Evolutionary conservation across 2,113 vertebrate genomes (phyloP).

Genomic region (Pseudorasbora parva): DNA sequence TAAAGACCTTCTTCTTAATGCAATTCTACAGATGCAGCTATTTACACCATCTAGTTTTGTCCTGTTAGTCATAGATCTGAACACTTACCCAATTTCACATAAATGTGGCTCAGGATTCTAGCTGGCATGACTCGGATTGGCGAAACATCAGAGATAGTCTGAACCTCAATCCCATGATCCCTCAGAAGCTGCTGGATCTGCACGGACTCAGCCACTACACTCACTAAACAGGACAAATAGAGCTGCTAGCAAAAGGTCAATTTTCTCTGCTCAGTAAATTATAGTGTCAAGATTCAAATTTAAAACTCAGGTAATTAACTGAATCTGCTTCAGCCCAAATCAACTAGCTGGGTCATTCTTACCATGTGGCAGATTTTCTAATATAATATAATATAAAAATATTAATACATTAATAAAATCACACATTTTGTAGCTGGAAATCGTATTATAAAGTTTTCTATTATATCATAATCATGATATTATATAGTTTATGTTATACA

Average conservation of each 20-base stretch:
- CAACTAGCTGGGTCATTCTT: not conserved
- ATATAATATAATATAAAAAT: constrained; percentile 8
- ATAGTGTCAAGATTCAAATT: not conserved
- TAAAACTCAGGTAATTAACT: not conserved
- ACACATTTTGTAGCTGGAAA: not conserved
- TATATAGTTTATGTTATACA: not conserved
- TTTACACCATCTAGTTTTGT: not conserved
- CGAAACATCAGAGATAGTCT: constrained; percentile 85
- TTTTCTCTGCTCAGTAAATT: not conserved
- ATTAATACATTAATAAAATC: not conserved
- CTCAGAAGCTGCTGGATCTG: constrained; percentile 85
- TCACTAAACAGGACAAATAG: constrained; percentile 76
- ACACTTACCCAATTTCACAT: constrained; percentile 89
- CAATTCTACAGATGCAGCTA: not conserved
- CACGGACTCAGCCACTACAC: constrained; percentile 88
- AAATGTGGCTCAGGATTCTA: constrained; percentile 94
- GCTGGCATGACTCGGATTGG: constrained; percentile 91
- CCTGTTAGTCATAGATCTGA: not conserved
- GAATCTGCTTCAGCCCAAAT: not conserved
- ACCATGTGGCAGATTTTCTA: not conserved
- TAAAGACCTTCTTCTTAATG: not conserved
- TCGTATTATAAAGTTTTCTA: not conserved
- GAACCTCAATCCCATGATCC: constrained; percentile 81
- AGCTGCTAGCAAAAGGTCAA: not conserved
- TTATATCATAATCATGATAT: not conserved